A percentile compares a stretch with the other conserved stretches of the same genome.
phyloP scores from a whole-genome alignment of 2,888 invertebrate species.

The Troglohyphantes excavatus region DNA sequence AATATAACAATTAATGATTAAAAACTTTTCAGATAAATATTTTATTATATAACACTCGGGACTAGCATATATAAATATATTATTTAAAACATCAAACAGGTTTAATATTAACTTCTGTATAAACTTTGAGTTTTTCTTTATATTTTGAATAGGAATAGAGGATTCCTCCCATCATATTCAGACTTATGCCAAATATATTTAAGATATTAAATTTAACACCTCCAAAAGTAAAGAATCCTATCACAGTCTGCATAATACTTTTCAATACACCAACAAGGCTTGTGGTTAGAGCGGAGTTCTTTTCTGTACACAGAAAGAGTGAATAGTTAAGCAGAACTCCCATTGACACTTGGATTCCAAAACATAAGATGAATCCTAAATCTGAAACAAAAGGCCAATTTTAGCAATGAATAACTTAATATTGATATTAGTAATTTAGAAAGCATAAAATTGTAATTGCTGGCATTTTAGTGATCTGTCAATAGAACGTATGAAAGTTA shows the following conservation, averaged over 20 bases:
- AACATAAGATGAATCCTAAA: constrained; percentile 81
- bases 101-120: not conserved
- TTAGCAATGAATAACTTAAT: not conserved
- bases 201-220: constrained; percentile 82
- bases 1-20: too few relatives aligned
- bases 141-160: constrained; percentile 83
- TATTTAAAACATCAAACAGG: constrained; percentile 2
- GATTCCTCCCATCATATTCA: constrained; percentile 83
- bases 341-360: constrained; percentile 81
- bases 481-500: not conserved
- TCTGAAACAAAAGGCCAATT: constrained; percentile 79
- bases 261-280: constrained; percentile 83
- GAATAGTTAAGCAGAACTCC: constrained; percentile 83
- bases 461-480: not conserved
- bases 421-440: too few relatives aligned
- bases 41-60: too few relatives aligned
- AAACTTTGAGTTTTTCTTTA: constrained; percentile 79
- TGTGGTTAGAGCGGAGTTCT: constrained; percentile 84
- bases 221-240: constrained; percentile 83
- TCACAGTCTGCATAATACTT: constrained; percentile 83
- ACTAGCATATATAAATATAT: not conserved
- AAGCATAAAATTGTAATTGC: too few relatives aligned
- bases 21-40: too few relatives aligned
- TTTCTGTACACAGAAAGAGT: constrained; percentile 83
- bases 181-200: constrained; percentile 82